Evolutionary conservation across 2,888 invertebrate species (phyloP).

Genomic region (Mythimna impura): DNA sequence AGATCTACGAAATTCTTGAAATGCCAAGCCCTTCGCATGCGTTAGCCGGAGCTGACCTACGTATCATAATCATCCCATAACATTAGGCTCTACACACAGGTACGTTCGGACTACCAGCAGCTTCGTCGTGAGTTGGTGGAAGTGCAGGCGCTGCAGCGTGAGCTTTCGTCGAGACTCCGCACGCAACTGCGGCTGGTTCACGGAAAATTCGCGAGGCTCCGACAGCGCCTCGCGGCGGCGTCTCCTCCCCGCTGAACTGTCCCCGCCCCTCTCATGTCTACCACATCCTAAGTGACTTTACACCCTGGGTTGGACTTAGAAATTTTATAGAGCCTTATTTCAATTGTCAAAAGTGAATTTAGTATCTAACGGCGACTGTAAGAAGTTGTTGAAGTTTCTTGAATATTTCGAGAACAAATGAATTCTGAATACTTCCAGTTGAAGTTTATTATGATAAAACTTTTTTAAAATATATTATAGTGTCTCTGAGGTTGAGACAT

Average conservation of each 20-base stretch:
- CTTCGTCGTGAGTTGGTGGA: slow-evolving; percentile 94
- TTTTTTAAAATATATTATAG: slow-evolving; percentile 34
- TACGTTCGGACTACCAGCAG: slow-evolving; percentile 94
- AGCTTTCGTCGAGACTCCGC: slow-evolving; percentile 94
- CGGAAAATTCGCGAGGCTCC: slow-evolving; percentile 93
- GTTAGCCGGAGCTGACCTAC: slow-evolving; percentile 63
- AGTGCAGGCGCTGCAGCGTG: slow-evolving; percentile 94
- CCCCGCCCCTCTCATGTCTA: slow-evolving; percentile 54
- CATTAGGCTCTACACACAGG: slow-evolving; percentile 75
- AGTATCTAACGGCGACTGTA: background rate
- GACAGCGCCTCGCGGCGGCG: slow-evolving; percentile 92
- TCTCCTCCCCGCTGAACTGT: slow-evolving; percentile 77
- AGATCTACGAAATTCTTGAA: background rate
- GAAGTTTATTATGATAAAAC: slow-evolving; percentile 33
- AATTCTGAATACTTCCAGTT: slow-evolving; percentile 8
- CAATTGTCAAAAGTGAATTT: slow-evolving; percentile 2
- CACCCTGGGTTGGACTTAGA: slow-evolving; percentile 42
- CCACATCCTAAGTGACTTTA: slow-evolving; percentile 36
- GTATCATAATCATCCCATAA: slow-evolving; percentile 1
- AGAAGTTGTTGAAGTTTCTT: slow-evolving; percentile 17
- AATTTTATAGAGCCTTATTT: slow-evolving; percentile 42
- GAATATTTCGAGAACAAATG: slow-evolving; percentile 11
- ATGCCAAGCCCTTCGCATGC: background rate
- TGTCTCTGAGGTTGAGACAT: slow-evolving; percentile 25
- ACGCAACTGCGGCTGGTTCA: slow-evolving; percentile 93